Conservation (phyloP, 2,888 invertebrate genomes). For the Drosophila mimetica region DNA sequence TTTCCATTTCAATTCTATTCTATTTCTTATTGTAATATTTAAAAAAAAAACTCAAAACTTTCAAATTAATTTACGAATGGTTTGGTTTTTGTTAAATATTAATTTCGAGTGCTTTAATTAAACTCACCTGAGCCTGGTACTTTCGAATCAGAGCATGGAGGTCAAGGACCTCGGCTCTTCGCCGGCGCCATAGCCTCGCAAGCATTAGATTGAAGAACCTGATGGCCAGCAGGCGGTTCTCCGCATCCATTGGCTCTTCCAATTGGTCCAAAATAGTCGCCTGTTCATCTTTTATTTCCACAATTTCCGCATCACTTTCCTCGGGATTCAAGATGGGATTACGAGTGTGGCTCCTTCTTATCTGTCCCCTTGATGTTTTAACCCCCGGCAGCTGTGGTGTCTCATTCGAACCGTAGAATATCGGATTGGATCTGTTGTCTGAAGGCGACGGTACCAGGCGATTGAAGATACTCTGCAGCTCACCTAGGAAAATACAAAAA, state of each 20-base stretch:
- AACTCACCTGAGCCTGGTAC: slow-evolving; percentile 3
- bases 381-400: neutral
- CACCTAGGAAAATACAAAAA: too few relatives aligned
- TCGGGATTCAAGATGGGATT: neutral
- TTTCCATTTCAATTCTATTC: too few relatives aligned
- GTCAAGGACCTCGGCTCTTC: neutral
- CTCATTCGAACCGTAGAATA: neutral
- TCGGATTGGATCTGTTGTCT: neutral
- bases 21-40: too few relatives aligned
- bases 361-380: neutral
- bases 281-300: neutral
- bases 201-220: slow-evolving; percentile 1
- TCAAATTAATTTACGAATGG: too few relatives aligned
- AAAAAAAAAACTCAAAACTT: too few relatives aligned
- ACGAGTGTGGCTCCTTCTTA: neutral
- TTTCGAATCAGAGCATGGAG: neutral
- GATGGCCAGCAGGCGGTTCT: neutral
- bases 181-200: neutral
- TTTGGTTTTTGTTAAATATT: too few relatives aligned
- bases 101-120: too few relatives aligned
- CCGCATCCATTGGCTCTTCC: neutral
- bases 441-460: neutral
- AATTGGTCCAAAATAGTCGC: neutral
- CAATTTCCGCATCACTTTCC: neutral
- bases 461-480: neutral